A percentile compares a stretch with the other conserved stretches of the same genome.
These are phyloP conservation scores for Rhamnusium bicolor DNA, from an alignment of 2,888 invertebrate genomes.

Conservation along the genomic window DNA sequence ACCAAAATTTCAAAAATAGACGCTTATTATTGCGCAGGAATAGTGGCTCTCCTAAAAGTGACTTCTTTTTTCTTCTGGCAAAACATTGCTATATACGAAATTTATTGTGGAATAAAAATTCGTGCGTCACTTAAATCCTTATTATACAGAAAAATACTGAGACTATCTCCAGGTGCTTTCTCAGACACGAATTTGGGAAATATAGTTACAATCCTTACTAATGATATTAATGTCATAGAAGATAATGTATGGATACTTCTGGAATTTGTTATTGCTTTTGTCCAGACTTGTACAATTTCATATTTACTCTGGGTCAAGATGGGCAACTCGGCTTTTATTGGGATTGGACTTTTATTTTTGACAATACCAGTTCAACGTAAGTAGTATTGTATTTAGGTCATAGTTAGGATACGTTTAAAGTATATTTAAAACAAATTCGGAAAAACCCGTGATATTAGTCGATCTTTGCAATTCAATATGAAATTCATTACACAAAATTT, in stretches of 20 bases:
- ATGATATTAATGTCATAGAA: conserved; percentile 93
- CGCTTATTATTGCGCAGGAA: conserved; percentile 80
- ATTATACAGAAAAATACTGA: conserved; percentile 80
- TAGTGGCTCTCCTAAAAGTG: conserved; percentile 75
- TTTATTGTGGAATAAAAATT: conserved; percentile 82
- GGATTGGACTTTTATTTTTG: conserved; percentile 72
- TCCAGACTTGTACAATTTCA: conserved; percentile 87
- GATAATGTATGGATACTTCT: conserved; percentile 89
- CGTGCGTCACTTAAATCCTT: conserved; percentile 87
- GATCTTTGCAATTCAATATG: no score
- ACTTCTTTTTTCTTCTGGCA: conserved; percentile 78
- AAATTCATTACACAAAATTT: no score
- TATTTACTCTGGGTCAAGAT: conserved; percentile 81
- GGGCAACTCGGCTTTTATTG: conserved; percentile 72
- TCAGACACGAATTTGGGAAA: conserved; percentile 70
- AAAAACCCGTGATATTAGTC: no score
- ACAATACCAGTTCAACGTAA: conserved; percentile 64
- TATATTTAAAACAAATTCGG: no score
- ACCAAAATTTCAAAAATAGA: conserved; percentile 71
- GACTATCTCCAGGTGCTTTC: conserved; percentile 72
- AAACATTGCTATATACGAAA: conserved; percentile 66
- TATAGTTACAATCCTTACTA: conserved; percentile 90
- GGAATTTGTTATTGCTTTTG: conserved; percentile 74
- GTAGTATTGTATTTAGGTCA: no score
- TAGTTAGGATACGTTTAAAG: no score